A percentile compares a stretch with the other conserved stretches of the same genome.
Evolutionary conservation across 2,113 vertebrate species (phyloP).

Genomic region (Ictalurus punctatus): DNA sequence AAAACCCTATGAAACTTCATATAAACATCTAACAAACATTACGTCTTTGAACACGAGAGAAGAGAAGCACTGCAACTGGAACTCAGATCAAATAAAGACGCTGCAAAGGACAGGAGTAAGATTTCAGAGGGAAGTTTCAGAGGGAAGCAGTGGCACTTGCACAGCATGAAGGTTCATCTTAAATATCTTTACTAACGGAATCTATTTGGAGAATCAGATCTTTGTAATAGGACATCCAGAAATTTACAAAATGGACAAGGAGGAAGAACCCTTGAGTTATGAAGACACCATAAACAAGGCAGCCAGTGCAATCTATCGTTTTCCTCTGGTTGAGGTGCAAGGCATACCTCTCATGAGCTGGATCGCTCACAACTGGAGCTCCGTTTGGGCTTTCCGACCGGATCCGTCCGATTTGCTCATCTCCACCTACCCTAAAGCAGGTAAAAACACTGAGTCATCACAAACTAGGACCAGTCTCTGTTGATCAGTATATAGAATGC

Average conservation of each 20-base stretch:
- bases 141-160: not conserved
- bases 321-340: constrained; percentile 64
- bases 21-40: not conserved
- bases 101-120: not conserved
- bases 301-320: constrained; percentile 50
- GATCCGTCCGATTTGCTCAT: constrained; percentile 77
- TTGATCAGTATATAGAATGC: not conserved
- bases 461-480: not conserved
- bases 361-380: constrained; percentile 69
- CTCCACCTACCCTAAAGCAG: constrained; percentile 81
- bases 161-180: not conserved
- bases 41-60: not conserved
- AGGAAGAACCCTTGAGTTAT: constrained; percentile 53
- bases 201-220: not conserved
- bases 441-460: constrained; percentile 42
- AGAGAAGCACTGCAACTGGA: not conserved
- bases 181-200: not conserved
- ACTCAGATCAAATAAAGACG: not conserved
- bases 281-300: constrained; percentile 58
- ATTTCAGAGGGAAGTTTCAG: not conserved
- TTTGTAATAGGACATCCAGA: not conserved
- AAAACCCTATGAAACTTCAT: not conserved
- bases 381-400: constrained; percentile 69
- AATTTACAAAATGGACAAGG: not conserved
- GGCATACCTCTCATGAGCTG: constrained; percentile 69